Conservation (phyloP, 1,140 invertebrate species). For the Drosophila kikkawai region DNA sequence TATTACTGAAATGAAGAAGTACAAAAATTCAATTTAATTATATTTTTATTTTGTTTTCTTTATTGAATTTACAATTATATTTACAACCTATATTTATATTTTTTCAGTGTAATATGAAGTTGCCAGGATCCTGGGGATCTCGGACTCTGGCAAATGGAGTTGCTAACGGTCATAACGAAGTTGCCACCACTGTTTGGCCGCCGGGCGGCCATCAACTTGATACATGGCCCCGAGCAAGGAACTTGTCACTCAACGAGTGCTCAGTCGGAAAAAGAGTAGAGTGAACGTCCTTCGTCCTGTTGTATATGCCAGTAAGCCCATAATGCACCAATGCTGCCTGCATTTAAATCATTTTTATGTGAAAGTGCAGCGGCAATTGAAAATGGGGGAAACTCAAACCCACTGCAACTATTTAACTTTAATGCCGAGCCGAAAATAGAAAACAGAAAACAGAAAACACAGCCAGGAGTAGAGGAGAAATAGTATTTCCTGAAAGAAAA, state of each 20-base stretch:
- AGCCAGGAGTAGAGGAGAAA: background rate
- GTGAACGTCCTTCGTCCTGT: conserved; percentile 3
- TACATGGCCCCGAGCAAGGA: conserved; percentile 53
- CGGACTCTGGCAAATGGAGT: conserved; percentile 64
- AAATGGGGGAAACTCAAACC: conserved; percentile 7
- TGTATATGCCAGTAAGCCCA: conserved; percentile 39
- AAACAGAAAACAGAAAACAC: background rate
- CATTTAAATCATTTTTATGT: conserved; percentile 81
- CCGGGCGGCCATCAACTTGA: conserved; percentile 68
- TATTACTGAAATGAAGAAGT: no score
- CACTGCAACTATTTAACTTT: conserved; percentile 40
- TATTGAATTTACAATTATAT: background rate
- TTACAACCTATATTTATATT: no score
- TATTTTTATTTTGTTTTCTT: background rate
- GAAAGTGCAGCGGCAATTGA: conserved; percentile 26
- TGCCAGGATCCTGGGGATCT: background rate
- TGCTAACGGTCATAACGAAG: conserved; percentile 76
- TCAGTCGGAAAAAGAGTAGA: conserved; percentile 16
- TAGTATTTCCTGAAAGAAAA: no score
- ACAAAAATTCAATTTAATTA: background rate
- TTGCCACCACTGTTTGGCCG: conserved; percentile 56
- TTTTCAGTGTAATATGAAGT: background rate
- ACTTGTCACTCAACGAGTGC: conserved; percentile 60
- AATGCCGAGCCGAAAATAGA: conserved; percentile 16
- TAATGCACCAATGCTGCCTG: conserved; percentile 60